Conservation (phyloP, 2,888 invertebrate genomes). For the Archips crataeganus region DNA sequence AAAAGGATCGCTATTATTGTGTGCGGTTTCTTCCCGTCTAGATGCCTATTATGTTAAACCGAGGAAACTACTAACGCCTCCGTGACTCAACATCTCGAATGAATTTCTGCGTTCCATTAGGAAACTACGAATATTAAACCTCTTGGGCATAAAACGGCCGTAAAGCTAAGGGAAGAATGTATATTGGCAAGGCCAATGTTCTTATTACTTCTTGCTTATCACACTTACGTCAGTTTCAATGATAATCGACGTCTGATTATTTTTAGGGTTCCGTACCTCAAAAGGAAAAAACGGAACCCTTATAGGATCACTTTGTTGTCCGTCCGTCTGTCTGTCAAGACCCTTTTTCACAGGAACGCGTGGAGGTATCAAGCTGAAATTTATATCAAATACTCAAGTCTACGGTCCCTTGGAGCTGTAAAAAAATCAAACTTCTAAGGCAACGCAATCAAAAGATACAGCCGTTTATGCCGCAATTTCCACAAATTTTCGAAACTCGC, state of each 20-base stretch:
- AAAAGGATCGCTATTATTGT: conserved; percentile 35
- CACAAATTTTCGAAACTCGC: too few species aligned
- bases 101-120: conserved; percentile 52
- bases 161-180: conserved; percentile 50
- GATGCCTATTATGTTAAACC: conserved; percentile 41
- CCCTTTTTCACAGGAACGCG: too few species aligned
- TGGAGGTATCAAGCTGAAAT: too few species aligned
- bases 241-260: conserved; percentile 6
- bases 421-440: too few species aligned
- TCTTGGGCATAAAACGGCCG: conserved; percentile 52
- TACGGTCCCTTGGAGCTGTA: too few species aligned
- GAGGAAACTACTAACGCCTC: conserved; percentile 39
- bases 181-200: conserved; percentile 47
- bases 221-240: conserved; percentile 37
- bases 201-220: conserved; percentile 48
- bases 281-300: too few species aligned
- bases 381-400: too few species aligned
- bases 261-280: too few species aligned
- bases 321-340: too few species aligned
- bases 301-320: too few species aligned
- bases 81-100: conserved; percentile 44
- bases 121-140: conserved; percentile 55
- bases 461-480: too few species aligned
- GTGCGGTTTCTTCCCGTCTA: conserved; percentile 32
- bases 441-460: too few species aligned